Conservation (phyloP, 2,888 invertebrate species). For the Prostheceraeus crozeri region DNA sequence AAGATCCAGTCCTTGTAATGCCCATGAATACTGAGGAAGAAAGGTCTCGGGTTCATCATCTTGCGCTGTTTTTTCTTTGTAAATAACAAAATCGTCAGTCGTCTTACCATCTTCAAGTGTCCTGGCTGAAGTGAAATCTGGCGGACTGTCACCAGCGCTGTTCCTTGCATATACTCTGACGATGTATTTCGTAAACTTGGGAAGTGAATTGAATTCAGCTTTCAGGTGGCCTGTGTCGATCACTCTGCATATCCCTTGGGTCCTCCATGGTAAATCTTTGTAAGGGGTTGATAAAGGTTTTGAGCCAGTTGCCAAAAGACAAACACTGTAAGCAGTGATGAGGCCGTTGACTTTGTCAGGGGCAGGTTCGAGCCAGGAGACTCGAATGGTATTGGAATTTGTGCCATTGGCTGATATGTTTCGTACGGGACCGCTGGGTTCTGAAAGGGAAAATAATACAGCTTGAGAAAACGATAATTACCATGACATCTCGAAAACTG, state of each 20-base stretch:
- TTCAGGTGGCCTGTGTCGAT: background rate
- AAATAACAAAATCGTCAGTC: no score
- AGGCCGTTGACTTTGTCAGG: background rate
- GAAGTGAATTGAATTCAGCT: constrained; percentile 1
- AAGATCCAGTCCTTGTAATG: no score
- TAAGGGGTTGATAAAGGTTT: no score
- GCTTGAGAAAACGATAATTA: no score
- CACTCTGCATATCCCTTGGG: no score
- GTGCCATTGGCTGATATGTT: constrained; percentile 8
- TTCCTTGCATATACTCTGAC: constrained; percentile 31
- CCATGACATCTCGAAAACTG: no score
- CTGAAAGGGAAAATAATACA: constrained; percentile 5
- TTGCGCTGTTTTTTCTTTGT: no score
- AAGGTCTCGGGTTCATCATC: no score
- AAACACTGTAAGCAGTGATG: constrained; percentile 25
- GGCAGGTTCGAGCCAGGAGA: constrained; percentile 20
- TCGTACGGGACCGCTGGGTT: constrained; percentile 19
- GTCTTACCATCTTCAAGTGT: constrained; percentile 38
- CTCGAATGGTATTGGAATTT: constrained; percentile 2
- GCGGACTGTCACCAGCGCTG: constrained; percentile 28
- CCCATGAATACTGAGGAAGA: no score
- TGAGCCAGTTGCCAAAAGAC: no score
- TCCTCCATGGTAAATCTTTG: no score
- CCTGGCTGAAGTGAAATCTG: constrained; percentile 18
- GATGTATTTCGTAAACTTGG: constrained; percentile 33